Evolutionary conservation across 2,888 invertebrate genomes (phyloP).

Genomic region (Conus canariensis): DNA sequence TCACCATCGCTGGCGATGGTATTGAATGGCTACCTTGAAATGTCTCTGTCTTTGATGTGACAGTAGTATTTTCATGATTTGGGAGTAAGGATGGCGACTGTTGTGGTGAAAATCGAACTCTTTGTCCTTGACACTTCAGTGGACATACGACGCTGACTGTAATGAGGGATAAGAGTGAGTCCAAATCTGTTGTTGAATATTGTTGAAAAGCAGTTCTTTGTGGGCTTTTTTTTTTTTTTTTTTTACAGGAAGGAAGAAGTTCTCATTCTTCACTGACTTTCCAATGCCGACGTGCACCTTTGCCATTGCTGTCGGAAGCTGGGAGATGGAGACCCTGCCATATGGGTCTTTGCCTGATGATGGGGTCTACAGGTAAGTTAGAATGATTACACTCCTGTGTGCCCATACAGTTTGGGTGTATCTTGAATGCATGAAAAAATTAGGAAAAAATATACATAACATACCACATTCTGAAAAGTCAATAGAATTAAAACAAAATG

Average conservation of each 20-base stretch:
- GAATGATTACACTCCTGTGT: neutral
- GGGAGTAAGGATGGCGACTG: neutral
- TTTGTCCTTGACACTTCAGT: no score
- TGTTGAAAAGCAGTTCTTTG: no score
- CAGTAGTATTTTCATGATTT: neutral
- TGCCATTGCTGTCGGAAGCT: conserved; percentile 77
- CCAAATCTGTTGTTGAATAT: no score
- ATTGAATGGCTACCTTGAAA: neutral
- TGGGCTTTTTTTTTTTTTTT: neutral
- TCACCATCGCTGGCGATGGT: conserved; percentile 38
- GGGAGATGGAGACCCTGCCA: conserved; percentile 56
- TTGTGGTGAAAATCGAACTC: neutral
- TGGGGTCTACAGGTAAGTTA: neutral
- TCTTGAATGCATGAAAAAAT: no score
- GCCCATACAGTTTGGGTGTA: neutral
- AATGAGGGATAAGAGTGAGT: no score
- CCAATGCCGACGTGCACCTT: conserved; percentile 78
- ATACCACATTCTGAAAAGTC: no score
- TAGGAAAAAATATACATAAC: no score
- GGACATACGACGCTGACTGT: no score
- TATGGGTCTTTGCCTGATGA: neutral
- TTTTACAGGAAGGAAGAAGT: conserved; percentile 47
- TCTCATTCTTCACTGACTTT: conserved; percentile 70
- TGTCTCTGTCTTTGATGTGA: neutral
- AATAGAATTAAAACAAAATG: no score